Evolutionary conservation across 2,113 vertebrate species (phyloP).

Genomic region (Solea solea): DNA sequence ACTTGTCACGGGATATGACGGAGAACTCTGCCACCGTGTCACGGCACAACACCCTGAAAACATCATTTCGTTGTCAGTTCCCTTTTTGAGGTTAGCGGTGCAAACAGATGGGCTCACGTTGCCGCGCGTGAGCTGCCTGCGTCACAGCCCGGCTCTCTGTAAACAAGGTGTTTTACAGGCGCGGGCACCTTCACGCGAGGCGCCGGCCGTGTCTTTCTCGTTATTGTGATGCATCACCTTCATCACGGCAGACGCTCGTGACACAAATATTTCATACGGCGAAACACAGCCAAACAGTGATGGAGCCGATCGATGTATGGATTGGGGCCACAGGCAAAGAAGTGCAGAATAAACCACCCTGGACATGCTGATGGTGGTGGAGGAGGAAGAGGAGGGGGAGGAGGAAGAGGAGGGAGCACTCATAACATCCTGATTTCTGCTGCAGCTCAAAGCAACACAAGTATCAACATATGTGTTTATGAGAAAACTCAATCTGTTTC

Average conservation of each 20-base stretch:
- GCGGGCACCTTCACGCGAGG: background rate
- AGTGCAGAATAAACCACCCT: background rate
- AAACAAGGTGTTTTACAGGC: background rate
- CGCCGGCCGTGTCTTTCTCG: background rate
- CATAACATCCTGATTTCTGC: background rate
- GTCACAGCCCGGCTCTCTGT: no score
- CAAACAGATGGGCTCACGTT: constrained; percentile 1
- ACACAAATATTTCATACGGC: background rate
- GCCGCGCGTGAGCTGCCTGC: background rate
- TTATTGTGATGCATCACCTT: background rate
- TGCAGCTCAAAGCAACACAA: background rate
- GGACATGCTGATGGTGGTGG: background rate
- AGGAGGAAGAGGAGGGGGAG: background rate
- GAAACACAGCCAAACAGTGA: background rate
- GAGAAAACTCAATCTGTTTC: background rate
- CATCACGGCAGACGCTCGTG: background rate
- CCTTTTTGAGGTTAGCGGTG: background rate
- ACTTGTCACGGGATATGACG: constrained; percentile 59
- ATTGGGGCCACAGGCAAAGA: background rate
- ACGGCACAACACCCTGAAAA: constrained; percentile 32
- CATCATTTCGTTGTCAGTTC: constrained; percentile 3
- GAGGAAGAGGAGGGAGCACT: background rate
- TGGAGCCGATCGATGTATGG: background rate
- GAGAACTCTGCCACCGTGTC: constrained; percentile 41
- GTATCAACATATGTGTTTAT: background rate